These are phyloP conservation scores for Mesorhabditis belari DNA, from an alignment of 2,888 invertebrate species.

Conservation along the genomic window DNA sequence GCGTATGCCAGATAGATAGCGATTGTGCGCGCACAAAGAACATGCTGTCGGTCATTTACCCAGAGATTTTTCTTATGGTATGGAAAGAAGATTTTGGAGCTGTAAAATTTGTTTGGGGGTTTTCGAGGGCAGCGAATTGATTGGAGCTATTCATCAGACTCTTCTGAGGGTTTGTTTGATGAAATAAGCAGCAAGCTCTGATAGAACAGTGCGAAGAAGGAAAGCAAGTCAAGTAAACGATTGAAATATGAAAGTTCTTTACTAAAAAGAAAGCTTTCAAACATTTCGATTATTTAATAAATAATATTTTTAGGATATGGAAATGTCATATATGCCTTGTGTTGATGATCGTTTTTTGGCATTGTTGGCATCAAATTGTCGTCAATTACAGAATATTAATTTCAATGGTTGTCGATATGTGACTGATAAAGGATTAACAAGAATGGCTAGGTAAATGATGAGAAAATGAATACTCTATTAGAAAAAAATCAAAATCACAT, in stretches of 20 bases:
- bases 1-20: too few relatives aligned
- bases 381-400: slow-evolving; percentile 35
- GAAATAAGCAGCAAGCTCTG: too few relatives aligned
- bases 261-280: neutral
- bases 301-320: slow-evolving; percentile 36
- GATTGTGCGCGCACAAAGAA: too few relatives aligned
- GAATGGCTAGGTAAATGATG: slow-evolving; percentile 37
- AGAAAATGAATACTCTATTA: neutral
- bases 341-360: slow-evolving; percentile 50
- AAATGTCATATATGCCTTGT: slow-evolving; percentile 48
- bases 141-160: too few relatives aligned
- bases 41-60: neutral
- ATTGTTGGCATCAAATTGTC: slow-evolving; percentile 45
- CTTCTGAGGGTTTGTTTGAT: too few relatives aligned
- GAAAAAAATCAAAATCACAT: too few relatives aligned
- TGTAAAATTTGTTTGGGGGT: too few relatives aligned
- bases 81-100: too few relatives aligned
- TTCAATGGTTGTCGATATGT: slow-evolving; percentile 51
- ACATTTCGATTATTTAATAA: neutral
- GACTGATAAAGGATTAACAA: slow-evolving; percentile 47
- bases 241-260: neutral
- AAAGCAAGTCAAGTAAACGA: slow-evolving; percentile 1
- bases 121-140: too few relatives aligned
- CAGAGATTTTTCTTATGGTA: too few relatives aligned
- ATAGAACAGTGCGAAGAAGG: too few relatives aligned